Base-by-base conservation (phyloP, 2,113 vertebrate genomes). In the Brachyhypopomus gauderio region DNA sequence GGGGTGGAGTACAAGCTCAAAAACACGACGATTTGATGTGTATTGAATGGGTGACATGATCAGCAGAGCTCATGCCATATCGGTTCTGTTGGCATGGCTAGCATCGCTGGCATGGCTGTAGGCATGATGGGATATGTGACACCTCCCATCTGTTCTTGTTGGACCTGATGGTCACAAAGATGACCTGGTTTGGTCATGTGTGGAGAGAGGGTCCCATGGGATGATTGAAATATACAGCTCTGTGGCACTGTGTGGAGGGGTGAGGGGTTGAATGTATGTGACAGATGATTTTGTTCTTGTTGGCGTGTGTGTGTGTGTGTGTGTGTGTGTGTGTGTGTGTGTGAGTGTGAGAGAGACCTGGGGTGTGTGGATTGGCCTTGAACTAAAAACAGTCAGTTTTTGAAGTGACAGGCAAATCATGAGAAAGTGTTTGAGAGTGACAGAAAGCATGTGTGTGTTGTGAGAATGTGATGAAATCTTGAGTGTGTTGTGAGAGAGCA, bases 81-180 rank as follows among this genome's bases (percentile, higher is more conserved):
- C 60, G 5, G 16, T 36, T 67, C 4, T 17, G 27, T 17, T 66
- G 66, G 14, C 5, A 7, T 20, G 16, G 27, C 63, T 66, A 30
- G 11, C 1, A 5, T 67, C 27, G 1, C 64, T 16, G 8, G 27
- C 64, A 36, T 69, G 64, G 64, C 30, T 36, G 14, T 70, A 22
- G 66, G 36, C 8, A n/a, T 38, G 66, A 41, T 70, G 11, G 38
- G 36, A 25, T 38, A 14, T 52, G 45, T 52, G 45, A 19, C 66
- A 41, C 22, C 7, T 38, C 66, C 66, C 66, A 70, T 70, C 66
- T 70, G 66, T 70, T 34, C 66, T 70, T 22, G 36, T 41, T 70
- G 66, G 36, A 38, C 38, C n/a, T 62, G 34, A 55, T 34, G 38
- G 27, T 66, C n/a, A 1, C 34, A 16, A 17, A 16, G 60, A 45